Conservation (phyloP, 2,888 invertebrate species). For the Mesorhabditis sp. region DNA sequence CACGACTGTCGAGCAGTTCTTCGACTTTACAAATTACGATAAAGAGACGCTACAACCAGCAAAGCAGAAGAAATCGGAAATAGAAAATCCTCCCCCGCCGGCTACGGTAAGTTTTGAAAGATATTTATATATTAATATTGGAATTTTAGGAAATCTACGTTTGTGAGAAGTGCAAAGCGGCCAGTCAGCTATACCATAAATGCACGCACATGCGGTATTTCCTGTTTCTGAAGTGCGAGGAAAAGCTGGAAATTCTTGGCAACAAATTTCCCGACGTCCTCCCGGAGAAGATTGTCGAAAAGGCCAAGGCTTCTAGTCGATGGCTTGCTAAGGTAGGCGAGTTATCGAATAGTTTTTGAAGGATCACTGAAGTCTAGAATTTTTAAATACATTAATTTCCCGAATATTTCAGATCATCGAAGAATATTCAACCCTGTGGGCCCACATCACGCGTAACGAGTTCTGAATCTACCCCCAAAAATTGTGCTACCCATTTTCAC, state of each 20-base stretch:
- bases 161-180: constrained; percentile 25
- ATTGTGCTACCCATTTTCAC: no score
- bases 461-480: not conserved
- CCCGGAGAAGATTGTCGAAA: constrained; percentile 24
- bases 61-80: constrained; percentile 10
- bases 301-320: constrained; percentile 18
- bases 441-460: not conserved
- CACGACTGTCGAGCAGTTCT: constrained; percentile 21
- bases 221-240: constrained; percentile 23
- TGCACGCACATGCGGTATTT: constrained; percentile 26
- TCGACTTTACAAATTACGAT: constrained; percentile 20
- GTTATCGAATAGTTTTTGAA: not conserved
- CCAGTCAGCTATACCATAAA: constrained; percentile 20
- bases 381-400: not conserved
- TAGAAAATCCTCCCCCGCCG: constrained; percentile 5
- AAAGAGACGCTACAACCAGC: constrained; percentile 11
- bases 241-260: constrained; percentile 31
- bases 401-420: not conserved
- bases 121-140: not conserved
- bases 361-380: not conserved
- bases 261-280: constrained; percentile 21
- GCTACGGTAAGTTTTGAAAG: constrained; percentile 11
- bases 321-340: constrained; percentile 14
- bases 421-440: not conserved
- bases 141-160: constrained; percentile 25